Evolutionary conservation across 2,888 invertebrate species (phyloP), one percentile per base, ranked within the genome.

Genomic region (Pegoplata infirma): DNA sequence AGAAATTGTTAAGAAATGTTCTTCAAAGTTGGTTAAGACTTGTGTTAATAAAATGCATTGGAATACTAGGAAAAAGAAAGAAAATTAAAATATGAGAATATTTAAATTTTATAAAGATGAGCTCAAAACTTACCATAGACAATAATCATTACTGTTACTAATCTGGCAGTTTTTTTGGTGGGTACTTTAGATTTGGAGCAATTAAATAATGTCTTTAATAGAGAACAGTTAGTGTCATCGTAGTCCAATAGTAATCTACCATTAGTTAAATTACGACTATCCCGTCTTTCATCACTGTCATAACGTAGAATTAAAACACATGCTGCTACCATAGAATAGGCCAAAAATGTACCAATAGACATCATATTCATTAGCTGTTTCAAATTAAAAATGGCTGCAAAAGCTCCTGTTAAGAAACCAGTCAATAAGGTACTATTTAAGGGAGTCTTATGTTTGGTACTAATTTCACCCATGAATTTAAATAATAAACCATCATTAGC

Each of bases 401-500:
- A 90, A 6, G 93, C 80, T 55, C 95, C 96, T 28, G 96, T 95
- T 67, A 96, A 90, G 25, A 94, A 84, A 0, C 96, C 96, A 1
- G 95, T 94, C 8, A 95, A 85, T 67, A 95, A 87, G 40, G 96
- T 95, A 1, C 95, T 96, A 74, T 93, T 90, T 2, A 96, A 90
- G 0, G 96, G 96, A 0, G 96, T 95, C 83, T 95, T 94, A 86
- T 94, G 96, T 81, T 92, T 91, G 21, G 92, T 91, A 89, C 92
- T 93, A 6, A 97, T 94, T 76, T 91, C 91, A 0, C 96, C 95
- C 88, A 96, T 90, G 88, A 92, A 94, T 79, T 92, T 91, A 90
- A 95, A 97, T 82, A 97, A 91, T 21, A 97, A 90, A 0, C 96
- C 96, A 88, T 97, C 97, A 8, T 93, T 91, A 0, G 97, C 93